A percentile compares a stretch with the other conserved stretches of the same genome.
Evolutionary conservation across 2,797 vertebrate genomes (phyloP).

Genomic region (Denticeps clupeoides): DNA sequence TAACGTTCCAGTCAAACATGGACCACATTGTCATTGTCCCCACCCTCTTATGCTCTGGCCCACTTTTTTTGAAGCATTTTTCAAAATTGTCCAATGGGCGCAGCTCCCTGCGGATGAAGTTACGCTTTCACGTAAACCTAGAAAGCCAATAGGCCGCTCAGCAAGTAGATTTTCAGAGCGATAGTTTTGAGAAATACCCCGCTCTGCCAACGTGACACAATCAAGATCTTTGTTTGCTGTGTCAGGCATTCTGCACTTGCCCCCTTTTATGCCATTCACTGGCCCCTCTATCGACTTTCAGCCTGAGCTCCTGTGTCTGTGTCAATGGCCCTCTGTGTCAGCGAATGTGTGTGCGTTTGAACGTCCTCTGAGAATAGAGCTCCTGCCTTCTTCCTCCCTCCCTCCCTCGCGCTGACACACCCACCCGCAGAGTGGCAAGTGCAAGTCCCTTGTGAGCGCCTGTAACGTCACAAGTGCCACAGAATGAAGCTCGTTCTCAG

Average conservation of each 20-base stretch:
- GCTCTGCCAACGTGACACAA: slow-evolving; percentile 40
- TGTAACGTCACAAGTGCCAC: slow-evolving; percentile 44
- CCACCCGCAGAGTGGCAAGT: slow-evolving; percentile 32
- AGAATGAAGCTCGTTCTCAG: slow-evolving; percentile 33
- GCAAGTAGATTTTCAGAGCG: slow-evolving; percentile 30
- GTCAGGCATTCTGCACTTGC: slow-evolving; percentile 34
- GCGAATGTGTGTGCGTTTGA: too few relatives aligned
- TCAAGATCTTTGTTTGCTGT: slow-evolving; percentile 36
- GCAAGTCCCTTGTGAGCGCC: slow-evolving; percentile 42
- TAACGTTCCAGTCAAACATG: too few relatives aligned
- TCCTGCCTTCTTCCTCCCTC: slow-evolving; percentile 28
- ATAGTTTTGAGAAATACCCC: slow-evolving; percentile 16
- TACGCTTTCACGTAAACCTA: too few relatives aligned
- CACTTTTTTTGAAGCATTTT: too few relatives aligned
- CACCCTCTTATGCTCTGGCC: too few relatives aligned
- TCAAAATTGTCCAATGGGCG: too few relatives aligned
- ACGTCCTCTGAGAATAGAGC: slow-evolving; percentile 38
- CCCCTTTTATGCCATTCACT: slow-evolving; percentile 39
- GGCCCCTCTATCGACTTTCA: slow-evolving; percentile 50
- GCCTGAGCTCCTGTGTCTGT: slow-evolving; percentile 39
- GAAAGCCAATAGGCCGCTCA: not conserved
- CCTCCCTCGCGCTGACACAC: slow-evolving; percentile 1
- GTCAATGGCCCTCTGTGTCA: slow-evolving; percentile 60
- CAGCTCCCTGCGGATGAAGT: too few relatives aligned
- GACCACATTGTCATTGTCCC: too few relatives aligned